Conservation (phyloP, 2,797 vertebrate genomes). For the Arrhamphus sclerolepis region DNA sequence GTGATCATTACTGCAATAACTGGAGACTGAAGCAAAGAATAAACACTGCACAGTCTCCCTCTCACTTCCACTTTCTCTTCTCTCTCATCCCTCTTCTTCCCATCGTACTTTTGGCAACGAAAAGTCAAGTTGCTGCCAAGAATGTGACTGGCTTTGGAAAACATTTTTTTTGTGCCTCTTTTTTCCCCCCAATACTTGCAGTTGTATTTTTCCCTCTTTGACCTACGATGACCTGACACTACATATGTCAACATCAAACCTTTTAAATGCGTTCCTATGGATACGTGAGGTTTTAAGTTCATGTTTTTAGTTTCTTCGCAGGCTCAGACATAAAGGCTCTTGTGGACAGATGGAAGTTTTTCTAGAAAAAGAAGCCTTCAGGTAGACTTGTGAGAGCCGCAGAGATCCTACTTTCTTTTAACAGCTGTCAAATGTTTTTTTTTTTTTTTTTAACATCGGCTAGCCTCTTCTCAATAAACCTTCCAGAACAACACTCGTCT, state of each 20-base stretch:
- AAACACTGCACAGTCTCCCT: slow-evolving; percentile 44
- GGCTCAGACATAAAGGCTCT: too few species aligned
- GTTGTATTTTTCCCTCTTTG: slow-evolving; percentile 9
- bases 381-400: slow-evolving; percentile 40
- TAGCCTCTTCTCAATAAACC: neutral
- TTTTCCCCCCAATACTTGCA: slow-evolving; percentile 34
- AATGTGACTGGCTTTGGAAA: slow-evolving; percentile 74
- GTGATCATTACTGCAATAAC: slow-evolving; percentile 36
- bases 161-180: slow-evolving; percentile 42
- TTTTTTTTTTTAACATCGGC: neutral
- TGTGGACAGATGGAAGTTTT: too few species aligned
- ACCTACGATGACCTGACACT: neutral
- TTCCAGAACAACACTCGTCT: slow-evolving; percentile 7
- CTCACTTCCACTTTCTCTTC: slow-evolving; percentile 33
- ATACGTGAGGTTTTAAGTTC: too few species aligned
- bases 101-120: slow-evolving; percentile 68
- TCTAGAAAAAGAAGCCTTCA: slow-evolving; percentile 30
- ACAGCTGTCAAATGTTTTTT: neutral
- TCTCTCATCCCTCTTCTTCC: slow-evolving; percentile 61
- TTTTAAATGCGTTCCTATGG: too few species aligned
- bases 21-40: slow-evolving; percentile 10
- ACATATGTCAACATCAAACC: too few species aligned
- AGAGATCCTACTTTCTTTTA: neutral
- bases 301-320: too few species aligned
- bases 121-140: slow-evolving; percentile 71